Base-by-base conservation (phyloP, 2,888 invertebrate genomes). In the Atrina japonica region DNA sequence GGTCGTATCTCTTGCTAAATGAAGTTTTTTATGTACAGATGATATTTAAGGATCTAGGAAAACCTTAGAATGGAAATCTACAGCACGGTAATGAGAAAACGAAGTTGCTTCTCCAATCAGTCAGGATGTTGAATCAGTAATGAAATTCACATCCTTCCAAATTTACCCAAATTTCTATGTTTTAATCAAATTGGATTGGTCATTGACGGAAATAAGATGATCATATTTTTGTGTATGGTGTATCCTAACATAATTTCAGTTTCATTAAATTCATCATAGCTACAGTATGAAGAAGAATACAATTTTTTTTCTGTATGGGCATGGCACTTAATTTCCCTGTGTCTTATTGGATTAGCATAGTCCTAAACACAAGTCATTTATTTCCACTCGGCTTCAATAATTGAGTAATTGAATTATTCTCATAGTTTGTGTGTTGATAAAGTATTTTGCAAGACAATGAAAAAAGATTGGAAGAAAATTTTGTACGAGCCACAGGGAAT, bases 401-500 rank as follows among this genome's bases (percentile, higher is more conserved):
- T 82, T 80, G 75, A 71, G 75, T 78, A 80, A 83, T 80, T 75
- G 56, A 78, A 83, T 83, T 83, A 78, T 73, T 60, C 71, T 55
- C 73, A 76, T 80, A 82, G 83, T 81, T 83, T 80, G 79, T 79
- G 76, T 74, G 79, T 78, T 78, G 81, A 82, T 83, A 82, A 82
- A 83, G 76, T 76, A 81, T 82, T 82, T 79, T 71, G 63, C 58
- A 60, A 70, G 72, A 81, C 82, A 81, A 80, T 73, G 69, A 55
- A 35, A 35, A 63, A 52, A 71, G 77, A 79, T 80, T 83, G 80
- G 75, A 71, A 63, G 63, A 61, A 69, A 58, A 65, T 76, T 73
- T 52, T 58, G 60, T 73, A 67, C 65, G 59, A 66, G 65, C 65
- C 66, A 70, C 23, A 49, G 63, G 66, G 70, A 64, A 69, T 64